phyloP scores from a whole-genome alignment of 2,888 invertebrate genomes.

The Ypsolopha scabrella region DNA sequence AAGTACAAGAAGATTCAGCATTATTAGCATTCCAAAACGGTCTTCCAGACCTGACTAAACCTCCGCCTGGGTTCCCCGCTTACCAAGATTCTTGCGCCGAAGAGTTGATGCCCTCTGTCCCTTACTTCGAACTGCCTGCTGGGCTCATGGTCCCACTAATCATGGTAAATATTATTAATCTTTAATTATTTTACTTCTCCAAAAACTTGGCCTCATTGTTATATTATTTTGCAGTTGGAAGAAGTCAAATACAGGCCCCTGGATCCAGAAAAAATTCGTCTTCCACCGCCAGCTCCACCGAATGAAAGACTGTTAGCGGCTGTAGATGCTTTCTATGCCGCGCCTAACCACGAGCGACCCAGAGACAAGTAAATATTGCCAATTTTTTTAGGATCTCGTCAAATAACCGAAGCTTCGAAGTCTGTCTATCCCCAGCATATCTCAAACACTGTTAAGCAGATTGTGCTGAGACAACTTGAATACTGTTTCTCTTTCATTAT shows the following conservation, averaged over 20 bases:
- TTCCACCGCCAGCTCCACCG: conserved; percentile 96
- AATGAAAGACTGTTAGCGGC: conserved; percentile 93
- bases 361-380: conserved; percentile 80
- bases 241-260: conserved; percentile 91
- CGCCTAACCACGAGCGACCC: conserved; percentile 94
- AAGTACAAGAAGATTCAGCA: conserved; percentile 30
- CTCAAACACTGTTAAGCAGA: no score
- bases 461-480: no score
- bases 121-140: conserved; percentile 97
- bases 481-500: no score
- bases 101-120: conserved; percentile 89
- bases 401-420: not conserved
- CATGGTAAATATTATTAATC: conserved; percentile 67
- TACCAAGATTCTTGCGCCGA: conserved; percentile 68
- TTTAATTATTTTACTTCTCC: conserved; percentile 10
- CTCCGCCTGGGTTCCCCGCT: conserved; percentile 83
- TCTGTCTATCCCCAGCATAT: no score
- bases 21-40: conserved; percentile 66
- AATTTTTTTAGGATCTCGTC: not conserved
- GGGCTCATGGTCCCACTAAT: conserved; percentile 98
- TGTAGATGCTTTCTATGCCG: conserved; percentile 95
- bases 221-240: conserved; percentile 72
- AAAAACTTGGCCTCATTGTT: not conserved
- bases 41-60: conserved; percentile 87
- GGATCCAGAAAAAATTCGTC: conserved; percentile 89